Conservation (phyloP, 2,113 vertebrate genomes). For the Oryzias woworae region DNA sequence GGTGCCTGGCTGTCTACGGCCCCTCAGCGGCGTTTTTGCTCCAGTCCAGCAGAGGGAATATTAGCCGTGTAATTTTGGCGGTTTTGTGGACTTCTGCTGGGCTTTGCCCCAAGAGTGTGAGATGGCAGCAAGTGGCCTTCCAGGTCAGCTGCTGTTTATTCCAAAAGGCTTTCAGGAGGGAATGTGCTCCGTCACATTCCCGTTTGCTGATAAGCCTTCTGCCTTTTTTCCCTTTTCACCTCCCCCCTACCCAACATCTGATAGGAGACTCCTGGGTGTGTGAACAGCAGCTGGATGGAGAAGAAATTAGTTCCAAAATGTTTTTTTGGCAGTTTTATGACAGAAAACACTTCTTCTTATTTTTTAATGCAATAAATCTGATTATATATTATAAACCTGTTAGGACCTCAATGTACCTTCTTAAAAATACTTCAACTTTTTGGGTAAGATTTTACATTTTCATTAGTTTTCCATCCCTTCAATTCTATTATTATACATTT, state of each 20-base stretch:
- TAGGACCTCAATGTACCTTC: too few relatives aligned
- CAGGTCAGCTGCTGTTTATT: conserved; percentile 69
- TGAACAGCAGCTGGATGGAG: conserved; percentile 43
- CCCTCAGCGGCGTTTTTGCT: conserved; percentile 60
- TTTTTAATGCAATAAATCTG: too few relatives aligned
- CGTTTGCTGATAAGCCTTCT: conserved; percentile 47
- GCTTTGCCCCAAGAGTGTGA: conserved; percentile 59
- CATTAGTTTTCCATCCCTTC: too few relatives aligned
- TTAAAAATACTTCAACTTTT: too few relatives aligned
- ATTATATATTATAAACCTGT: too few relatives aligned
- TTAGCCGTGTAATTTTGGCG: conserved; percentile 78
- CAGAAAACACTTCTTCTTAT: too few relatives aligned
- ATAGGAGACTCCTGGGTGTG: conserved; percentile 41
- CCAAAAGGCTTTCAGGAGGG: conserved; percentile 60
- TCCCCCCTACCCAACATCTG: conserved; percentile 31
- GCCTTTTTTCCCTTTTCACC: conserved; percentile 6
- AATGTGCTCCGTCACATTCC: conserved; percentile 30
- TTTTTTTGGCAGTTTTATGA: too few relatives aligned
- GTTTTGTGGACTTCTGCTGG: conserved; percentile 69
- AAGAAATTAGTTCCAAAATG: too few relatives aligned
- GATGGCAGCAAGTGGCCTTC: conserved; percentile 52
- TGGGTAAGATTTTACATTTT: too few relatives aligned
- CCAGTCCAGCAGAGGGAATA: conserved; percentile 62
- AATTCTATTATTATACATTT: too few relatives aligned
- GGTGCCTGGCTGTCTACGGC: conserved; percentile 78